Evolutionary conservation across 2,888 invertebrate genomes (phyloP), one percentile per base, ranked within the genome.

Genomic region (Eristalis tenax): DNA sequence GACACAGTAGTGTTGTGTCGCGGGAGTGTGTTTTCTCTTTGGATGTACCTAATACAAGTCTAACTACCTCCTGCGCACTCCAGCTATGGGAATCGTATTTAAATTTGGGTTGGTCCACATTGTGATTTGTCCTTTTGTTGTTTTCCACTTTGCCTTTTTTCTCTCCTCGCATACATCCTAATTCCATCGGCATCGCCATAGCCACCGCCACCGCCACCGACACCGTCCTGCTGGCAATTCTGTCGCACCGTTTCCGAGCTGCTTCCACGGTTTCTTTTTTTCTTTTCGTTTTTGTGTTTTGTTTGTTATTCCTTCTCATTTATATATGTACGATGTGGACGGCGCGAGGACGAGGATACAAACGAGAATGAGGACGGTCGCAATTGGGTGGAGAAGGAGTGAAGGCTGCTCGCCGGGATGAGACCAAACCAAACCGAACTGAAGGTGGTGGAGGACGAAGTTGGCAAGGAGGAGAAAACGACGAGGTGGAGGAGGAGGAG

Each of bases 91-190:
- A 87, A 87, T 83, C 79, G 87, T 83, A 87, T 87, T 87, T 87
- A 87, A 87, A 87, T 87, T 87, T 87, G 87, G 87, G 87, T 80
- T 87, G 87, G 87, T 87, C 87, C 87, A 87, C 87, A 87, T 83
- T 87, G 87, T 80, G 79, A 87, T 87, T 87, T 87, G 87, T 87
- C 87, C 87, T 87, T 87, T 87, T 87, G 77, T 87, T 83, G 69
- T 79, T 75, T 83, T 87, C 40, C 83, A 83, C 83, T 59, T 83
- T 50, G 83, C 78, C 79, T 73, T 69, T 63, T 64, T 75, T 74
- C 63, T 68, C 83, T 66, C 77, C 71, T 73, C 65, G 79, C 75
- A 70, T 70, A 83, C 75, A 70, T 75, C 83, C 79, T 79, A 66
- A 73, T 68, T 56, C 77, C 69, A 74, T 65, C 35, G 43, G 1